Conservation (phyloP, 2,113 vertebrate species). For the Bothrops jararaca region DNA sequence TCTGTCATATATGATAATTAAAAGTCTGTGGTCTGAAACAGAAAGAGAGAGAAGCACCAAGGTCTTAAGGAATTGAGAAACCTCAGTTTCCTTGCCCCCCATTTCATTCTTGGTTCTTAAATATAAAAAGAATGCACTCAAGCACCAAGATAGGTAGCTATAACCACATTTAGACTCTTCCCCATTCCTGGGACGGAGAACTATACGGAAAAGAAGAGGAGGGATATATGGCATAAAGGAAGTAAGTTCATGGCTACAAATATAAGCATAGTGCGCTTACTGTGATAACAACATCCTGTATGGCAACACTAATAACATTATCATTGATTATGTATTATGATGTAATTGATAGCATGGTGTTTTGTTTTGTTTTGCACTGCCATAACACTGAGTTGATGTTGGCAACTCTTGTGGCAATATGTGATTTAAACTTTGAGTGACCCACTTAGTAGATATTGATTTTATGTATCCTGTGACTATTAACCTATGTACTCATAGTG, state of each 20-base stretch:
- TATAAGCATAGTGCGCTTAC: not conserved
- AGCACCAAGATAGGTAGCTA: not conserved
- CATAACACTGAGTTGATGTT: not conserved
- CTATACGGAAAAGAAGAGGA: not conserved
- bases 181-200: not conserved
- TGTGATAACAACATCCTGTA: not conserved
- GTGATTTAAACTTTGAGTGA: not conserved
- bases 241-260: not conserved
- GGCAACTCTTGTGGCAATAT: not conserved
- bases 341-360: not conserved
- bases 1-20: not conserved
- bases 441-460: not conserved
- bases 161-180: not conserved
- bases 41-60: not conserved
- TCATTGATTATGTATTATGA: not conserved
- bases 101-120: not conserved
- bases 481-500: not conserved
- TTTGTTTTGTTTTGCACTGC: not conserved
- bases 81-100: not conserved
- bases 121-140: not conserved
- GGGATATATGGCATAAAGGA: not conserved
- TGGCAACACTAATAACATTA: not conserved
- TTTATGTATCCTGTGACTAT: not conserved
- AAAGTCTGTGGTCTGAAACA: not conserved
- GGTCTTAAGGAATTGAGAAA: not conserved